Base-by-base conservation (phyloP, 2,888 invertebrate genomes). In the Drosophila neotestacea region DNA sequence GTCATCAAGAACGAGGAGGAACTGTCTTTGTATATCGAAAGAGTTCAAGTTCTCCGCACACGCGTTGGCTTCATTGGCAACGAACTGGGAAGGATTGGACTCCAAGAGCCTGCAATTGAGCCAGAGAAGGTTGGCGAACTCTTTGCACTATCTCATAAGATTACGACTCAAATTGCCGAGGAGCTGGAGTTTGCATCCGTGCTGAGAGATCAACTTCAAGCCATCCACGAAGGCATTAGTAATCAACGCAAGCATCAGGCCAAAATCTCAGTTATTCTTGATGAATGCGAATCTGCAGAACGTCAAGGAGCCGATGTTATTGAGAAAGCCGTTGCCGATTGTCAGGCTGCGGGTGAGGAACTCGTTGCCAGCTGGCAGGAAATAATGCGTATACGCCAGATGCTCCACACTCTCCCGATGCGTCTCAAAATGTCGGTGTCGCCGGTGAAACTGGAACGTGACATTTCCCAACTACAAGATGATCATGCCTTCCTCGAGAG, bases 1-100 rank as follows among this genome's bases (percentile, higher is more conserved):
- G 95, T 96, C 0, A 95, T 97, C 47, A 96, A 96, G 89, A 96
- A 95, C 58, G 96, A 96, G 85, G 97, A 97, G 79, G 97, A 97
- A 88, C 93, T 97, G 0, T 95, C 95, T 80, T 93, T 97, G 6
- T 97, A 97, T 88, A 95, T 97, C 7, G 96, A 97, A 91, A 93
- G 96, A 55, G 93, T 97, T 7, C 96, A 97, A 92, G 95, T 97
- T 0, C 94, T 96, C 92, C 95, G 95, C 39, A 94, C 94, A 4
- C 94, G 96, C 11, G 94, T 96, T n/a, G 95, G 95, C 61, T 94
- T 95, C 52, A 96, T 97, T 73, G 96, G 96, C 87, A 96, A 96
- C 86, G 96, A 97, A 90, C 93, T 97, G 27, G 96, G 96, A 0
- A 94, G 96, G 65, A 92, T 96, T 47, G 96, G 96, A 39, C 93